Conservation (phyloP, 2,797 vertebrate genomes). For the Fringilla coelebs region DNA sequence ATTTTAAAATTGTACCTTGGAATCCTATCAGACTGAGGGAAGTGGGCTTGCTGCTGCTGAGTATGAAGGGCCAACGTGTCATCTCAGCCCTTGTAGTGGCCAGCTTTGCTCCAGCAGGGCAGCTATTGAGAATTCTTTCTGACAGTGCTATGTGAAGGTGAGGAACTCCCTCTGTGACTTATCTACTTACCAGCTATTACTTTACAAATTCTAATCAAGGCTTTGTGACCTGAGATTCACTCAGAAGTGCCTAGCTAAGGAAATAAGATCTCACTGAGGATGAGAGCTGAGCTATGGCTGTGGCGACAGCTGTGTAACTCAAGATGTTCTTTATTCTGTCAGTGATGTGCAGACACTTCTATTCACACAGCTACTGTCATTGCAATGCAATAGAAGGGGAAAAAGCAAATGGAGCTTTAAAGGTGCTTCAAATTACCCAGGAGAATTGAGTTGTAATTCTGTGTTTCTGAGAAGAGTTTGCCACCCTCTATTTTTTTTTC, state of each 20-base stretch:
- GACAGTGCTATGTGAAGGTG: neutral
- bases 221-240: neutral
- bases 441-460: neutral
- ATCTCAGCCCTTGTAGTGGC: neutral
- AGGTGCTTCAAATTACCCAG: neutral
- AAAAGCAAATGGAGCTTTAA: neutral
- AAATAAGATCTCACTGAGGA: neutral
- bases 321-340: neutral
- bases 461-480: neutral
- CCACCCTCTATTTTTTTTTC: neutral
- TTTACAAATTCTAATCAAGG: neutral
- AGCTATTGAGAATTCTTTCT: neutral
- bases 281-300: neutral
- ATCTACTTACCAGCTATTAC: neutral
- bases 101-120: neutral
- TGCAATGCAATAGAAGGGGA: neutral
- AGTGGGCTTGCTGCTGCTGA: neutral
- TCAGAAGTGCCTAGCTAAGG: neutral
- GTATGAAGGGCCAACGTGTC: neutral
- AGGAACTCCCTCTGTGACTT: neutral
- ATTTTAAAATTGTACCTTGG: neutral
- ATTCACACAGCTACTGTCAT: neutral
- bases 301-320: neutral
- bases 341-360: neutral
- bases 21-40: neutral